These are phyloP conservation scores for Melanotaenia nigrans DNA, from an alignment of 2,797 vertebrate genomes.

Conservation along the genomic window DNA sequence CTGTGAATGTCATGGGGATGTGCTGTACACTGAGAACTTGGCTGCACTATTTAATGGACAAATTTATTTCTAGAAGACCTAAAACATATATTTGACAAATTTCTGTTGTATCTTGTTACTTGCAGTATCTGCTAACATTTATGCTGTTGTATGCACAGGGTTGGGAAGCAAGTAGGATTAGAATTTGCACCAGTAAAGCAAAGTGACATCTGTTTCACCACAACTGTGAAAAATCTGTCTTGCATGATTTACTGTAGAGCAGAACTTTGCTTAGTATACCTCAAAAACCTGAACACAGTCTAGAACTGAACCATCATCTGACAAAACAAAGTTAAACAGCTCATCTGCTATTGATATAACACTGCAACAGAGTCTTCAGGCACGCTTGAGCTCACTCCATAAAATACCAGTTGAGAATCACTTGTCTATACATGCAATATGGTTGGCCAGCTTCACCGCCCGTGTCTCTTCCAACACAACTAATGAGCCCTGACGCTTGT, in stretches of 20 bases:
- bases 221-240: conserved; percentile 16
- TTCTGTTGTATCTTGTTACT: neutral
- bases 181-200: neutral
- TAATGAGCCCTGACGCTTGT: conserved; percentile 74
- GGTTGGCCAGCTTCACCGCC: conserved; percentile 61
- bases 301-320: conserved; percentile 17
- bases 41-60: neutral
- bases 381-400: conserved; percentile 40
- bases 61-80: neutral
- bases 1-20: neutral
- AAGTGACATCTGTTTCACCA: conserved; percentile 27
- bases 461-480: conserved; percentile 59
- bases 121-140: neutral
- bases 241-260: conserved; percentile 17
- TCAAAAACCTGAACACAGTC: conserved; percentile 1
- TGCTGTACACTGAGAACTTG: neutral
- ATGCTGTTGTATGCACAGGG: neutral
- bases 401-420: conserved; percentile 57
- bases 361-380: conserved; percentile 34
- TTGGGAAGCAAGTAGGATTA: conserved; percentile 6
- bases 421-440: conserved; percentile 69
- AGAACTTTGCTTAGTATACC: conserved; percentile 14
- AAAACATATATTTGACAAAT: neutral
- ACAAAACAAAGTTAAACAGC: conserved; percentile 22
- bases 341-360: conserved; percentile 71